Base-by-base conservation (phyloP, 2,797 vertebrate species). In the Apodemus agrarius region DNA sequence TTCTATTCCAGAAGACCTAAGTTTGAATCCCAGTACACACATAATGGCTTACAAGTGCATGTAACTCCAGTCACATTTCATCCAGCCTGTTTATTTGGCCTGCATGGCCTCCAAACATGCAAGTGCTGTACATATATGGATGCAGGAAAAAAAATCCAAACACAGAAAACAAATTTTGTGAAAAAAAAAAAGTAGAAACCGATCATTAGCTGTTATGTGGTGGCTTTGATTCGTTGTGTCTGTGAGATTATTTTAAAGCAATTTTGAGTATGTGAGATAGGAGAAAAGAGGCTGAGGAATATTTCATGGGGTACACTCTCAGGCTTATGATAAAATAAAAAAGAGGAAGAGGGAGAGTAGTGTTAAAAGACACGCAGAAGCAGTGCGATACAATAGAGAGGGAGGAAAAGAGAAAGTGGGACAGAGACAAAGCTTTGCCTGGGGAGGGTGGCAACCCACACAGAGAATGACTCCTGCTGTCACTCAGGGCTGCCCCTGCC, bases 201-300 rank as follows among this genome's bases (percentile, higher is more conserved):
- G 93, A 75, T 88, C 8, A 52, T 52, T 95, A 69, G 0, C 63
- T 26, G 88, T 14, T 89, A 19, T 65, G 26, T 76, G 11, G 9
- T 49, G 17, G 29, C 74, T 90, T 97, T 87, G 46, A 81, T 89
- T 61, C 11, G 34, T 82, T 22, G 79, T 26, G 89, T 81, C 16
- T 52, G 2, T 89, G 16, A 79, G 13, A 93, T 93, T 90, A 91
- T 96, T 94, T 80, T 81, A 85, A 93, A 95, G 63, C 1, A 91
- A 74, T 76, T 85, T 40, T 92, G 31, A 6, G 26, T 72, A 49
- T 81, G 84, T 81, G 31, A 79, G n/a, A 21, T 6, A 69, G n/a
- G 40, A 82, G 46, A 81, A 21, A 85, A 61, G 54, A 1, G n/a
- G 80, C 22, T 90, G 24, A 75, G 6, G 2, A 78, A 16, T 86